These are phyloP conservation scores for Lucilia sericata DNA, from an alignment of 1,140 invertebrate genomes.

Conservation along the genomic window DNA sequence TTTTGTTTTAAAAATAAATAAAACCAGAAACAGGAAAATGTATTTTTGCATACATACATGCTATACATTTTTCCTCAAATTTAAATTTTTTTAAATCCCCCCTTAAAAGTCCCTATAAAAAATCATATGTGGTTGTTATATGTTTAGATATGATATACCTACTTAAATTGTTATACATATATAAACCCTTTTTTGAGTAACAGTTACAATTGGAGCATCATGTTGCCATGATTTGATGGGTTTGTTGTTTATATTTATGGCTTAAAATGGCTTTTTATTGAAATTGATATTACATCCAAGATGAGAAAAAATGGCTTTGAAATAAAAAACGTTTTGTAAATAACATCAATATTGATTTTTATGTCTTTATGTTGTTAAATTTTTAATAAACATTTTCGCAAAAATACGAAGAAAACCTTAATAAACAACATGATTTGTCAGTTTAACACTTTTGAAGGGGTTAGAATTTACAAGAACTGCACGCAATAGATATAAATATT, in stretches of 20 bases:
- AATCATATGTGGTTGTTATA: neutral
- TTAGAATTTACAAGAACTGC: neutral
- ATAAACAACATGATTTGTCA: slow-evolving; percentile 67
- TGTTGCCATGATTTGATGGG: slow-evolving; percentile 47
- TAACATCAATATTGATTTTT: slow-evolving; percentile 40
- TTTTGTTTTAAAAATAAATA: neutral
- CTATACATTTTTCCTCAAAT: neutral
- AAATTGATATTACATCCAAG: slow-evolving; percentile 66
- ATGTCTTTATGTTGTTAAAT: neutral
- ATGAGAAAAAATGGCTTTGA: slow-evolving; percentile 1
- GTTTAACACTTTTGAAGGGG: slow-evolving; percentile 57
- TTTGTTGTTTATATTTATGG: slow-evolving; percentile 46
- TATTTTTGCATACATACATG: too few species aligned
- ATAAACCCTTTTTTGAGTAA: slow-evolving; percentile 1
- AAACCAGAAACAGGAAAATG: neutral
- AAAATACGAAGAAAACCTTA: slow-evolving; percentile 42
- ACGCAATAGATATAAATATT: neutral
- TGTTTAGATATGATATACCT: neutral
- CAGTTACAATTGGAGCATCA: slow-evolving; percentile 31
- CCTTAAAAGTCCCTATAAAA: neutral
- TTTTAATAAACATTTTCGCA: slow-evolving; percentile 1
- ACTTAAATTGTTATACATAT: neutral
- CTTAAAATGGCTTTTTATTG: slow-evolving; percentile 68
- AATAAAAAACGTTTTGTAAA: neutral
- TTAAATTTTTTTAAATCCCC: neutral